A percentile compares a stretch with the other conserved stretches of the same genome.
phyloP scores from a whole-genome alignment of 2,888 invertebrate species.

The Drosophila formosana region DNA sequence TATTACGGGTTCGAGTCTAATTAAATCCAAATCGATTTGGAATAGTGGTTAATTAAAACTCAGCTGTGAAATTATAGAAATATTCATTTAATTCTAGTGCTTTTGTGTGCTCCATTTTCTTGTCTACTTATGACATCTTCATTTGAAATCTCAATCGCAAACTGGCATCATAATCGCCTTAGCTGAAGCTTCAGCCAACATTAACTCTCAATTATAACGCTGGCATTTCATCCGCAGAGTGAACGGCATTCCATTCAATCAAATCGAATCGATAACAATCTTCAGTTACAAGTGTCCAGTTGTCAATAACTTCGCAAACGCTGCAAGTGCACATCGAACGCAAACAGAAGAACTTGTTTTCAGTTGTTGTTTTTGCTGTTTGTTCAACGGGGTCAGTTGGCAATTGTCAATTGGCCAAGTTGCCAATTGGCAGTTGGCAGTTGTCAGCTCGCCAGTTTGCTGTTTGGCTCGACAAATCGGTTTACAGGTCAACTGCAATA shows the following conservation, averaged over 20 bases:
- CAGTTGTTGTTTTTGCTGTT: conserved; percentile 9
- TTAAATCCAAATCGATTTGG: neutral
- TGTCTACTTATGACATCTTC: conserved; percentile 36
- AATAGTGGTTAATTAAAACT: neutral
- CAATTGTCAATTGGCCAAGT: conserved; percentile 50
- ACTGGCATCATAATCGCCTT: conserved; percentile 17
- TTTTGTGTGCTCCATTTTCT: conserved; percentile 8
- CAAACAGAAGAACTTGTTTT: conserved; percentile 58
- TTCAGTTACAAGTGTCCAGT: conserved; percentile 28
- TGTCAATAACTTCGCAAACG: conserved; percentile 29
- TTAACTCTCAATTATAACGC: conserved; percentile 52
- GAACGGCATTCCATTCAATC: conserved; percentile 51
- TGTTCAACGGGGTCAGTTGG: conserved; percentile 57
- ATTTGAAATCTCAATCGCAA: conserved; percentile 27
- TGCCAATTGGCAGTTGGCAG: conserved; percentile 46
- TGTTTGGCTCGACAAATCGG: conserved; percentile 53
- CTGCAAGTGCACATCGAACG: conserved; percentile 28
- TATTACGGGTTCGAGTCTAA: neutral
- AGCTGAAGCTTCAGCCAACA: conserved; percentile 15
- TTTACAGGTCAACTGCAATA: conserved; percentile 59
- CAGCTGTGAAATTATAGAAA: neutral
- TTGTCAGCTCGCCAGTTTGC: conserved; percentile 32
- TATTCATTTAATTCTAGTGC: neutral
- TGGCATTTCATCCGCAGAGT: conserved; percentile 36
- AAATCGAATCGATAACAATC: conserved; percentile 54